Base-by-base conservation (phyloP, 2,113 vertebrate genomes). In the Salvelinus sp. region DNA sequence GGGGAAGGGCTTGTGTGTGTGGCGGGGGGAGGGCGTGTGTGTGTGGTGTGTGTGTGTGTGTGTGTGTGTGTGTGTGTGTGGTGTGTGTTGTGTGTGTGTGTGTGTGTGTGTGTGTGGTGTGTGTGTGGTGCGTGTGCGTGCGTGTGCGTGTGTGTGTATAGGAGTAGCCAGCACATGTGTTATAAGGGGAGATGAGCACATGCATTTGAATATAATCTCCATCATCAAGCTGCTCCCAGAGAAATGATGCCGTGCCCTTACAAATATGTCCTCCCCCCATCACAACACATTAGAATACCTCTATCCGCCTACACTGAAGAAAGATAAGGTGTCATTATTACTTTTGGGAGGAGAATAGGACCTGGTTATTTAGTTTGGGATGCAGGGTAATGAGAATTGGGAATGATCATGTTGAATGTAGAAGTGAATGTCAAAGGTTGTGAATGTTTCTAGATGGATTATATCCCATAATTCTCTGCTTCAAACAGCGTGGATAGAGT, bases 321-420 rank as follows among this genome's bases (percentile, higher is more conserved):
- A 63, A 85, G 89, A 90, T 89, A 86, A 89, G 83, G 83, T 81
- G 2, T 25, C 20, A 85, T 86, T 85, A 88, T 86, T 82, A 48
- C 72, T 79, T 81, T 14, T 70, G 66, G 76, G 67, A 65, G 81
- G 79, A 83, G 83, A 85, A 87, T 84, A 85, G 81, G 82, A 82
- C 74, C 67, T 38, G 80, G 83, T 87, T 89, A 90, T 87, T 90
- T 83, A 75, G 84, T 87, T 86, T 78, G 82, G 79, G 70, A 82
- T 74, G 63, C 16, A 16, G 73, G 76, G 75, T 80, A 89, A 88
- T 88, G 79, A 86, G 79, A 87, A 75, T 76, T 66, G 85, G 88
- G 87, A 79, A 83, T 70, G 80, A 88, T 86, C 81, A 72, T 69
- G 76, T 82, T 82, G 80, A 76, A 81, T 81, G 74, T 76, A 81